These are phyloP conservation scores for Daubentonia madagascariensis DNA, from an alignment of 2,113 vertebrate genomes.

Conservation along the genomic window DNA sequence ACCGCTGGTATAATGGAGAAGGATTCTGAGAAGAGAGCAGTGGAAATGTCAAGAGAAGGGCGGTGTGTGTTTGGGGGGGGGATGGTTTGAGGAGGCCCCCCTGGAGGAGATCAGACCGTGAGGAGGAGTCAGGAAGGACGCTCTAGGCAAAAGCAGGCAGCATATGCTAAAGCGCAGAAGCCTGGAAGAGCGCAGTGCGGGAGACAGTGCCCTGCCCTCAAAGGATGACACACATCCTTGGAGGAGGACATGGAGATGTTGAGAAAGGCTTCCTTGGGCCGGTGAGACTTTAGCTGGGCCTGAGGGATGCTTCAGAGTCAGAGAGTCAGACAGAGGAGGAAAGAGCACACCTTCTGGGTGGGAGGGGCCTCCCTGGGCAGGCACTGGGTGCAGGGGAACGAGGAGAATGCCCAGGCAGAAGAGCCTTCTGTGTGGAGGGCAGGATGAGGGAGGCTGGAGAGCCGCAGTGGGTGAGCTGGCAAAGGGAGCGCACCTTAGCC, in stretches of 20 bases:
- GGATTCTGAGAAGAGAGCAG: neutral
- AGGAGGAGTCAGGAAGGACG: neutral
- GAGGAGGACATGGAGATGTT: neutral
- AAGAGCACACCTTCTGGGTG: neutral
- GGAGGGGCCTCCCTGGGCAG: neutral
- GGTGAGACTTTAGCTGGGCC: neutral
- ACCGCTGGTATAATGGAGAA: neutral
- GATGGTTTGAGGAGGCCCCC: neutral
- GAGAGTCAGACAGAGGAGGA: neutral
- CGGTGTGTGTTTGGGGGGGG: neutral
- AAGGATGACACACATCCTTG: neutral
- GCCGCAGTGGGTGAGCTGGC: slow-evolving; percentile 79
- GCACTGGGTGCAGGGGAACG: neutral
- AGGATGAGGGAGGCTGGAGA: neutral
- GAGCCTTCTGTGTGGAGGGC: neutral
- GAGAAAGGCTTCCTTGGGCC: neutral
- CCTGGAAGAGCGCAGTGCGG: neutral
- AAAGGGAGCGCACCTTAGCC: slow-evolving; percentile 81
- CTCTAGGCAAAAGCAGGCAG: neutral
- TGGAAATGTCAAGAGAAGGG: neutral
- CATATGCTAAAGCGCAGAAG: neutral
- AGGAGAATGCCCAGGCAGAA: neutral
- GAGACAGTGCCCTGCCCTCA: neutral
- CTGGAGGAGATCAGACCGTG: neutral
- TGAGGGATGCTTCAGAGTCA: neutral